Percentiles rank a stretch among this genome's conserved stretches.
Evolutionary conservation across 2,797 vertebrate species (phyloP).

Genomic region (Sparidentex hasta): DNA sequence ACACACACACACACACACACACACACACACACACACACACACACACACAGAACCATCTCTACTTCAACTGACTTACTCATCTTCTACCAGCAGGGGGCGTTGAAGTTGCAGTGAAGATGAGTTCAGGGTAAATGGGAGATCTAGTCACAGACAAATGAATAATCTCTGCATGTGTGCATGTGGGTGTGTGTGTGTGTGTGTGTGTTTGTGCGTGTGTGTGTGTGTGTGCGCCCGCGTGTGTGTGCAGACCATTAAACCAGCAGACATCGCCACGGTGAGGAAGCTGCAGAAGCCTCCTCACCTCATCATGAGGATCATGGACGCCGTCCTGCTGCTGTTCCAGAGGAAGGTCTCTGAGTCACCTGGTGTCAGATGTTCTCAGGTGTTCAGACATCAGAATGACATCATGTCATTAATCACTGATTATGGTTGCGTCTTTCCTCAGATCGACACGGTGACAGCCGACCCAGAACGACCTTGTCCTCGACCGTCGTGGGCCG

Average conservation of each 20-base stretch:
- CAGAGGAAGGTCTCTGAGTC: slow-evolving; percentile 82
- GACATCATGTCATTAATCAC: too few relatives aligned
- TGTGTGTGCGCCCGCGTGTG: background rate
- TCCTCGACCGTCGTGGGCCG: slow-evolving; percentile 87
- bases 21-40: background rate
- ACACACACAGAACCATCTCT: too few relatives aligned
- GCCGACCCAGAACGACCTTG: slow-evolving; percentile 84
- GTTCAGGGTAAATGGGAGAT: too few relatives aligned
- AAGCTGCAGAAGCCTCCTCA: slow-evolving; percentile 91
- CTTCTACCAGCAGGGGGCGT: background rate
- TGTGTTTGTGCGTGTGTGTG: background rate
- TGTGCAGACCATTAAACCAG: slow-evolving; percentile 89
- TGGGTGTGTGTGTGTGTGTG: background rate
- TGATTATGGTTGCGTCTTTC: background rate
- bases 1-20: slow-evolving; percentile 7
- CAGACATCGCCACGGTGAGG: slow-evolving; percentile 91
- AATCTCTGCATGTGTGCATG: background rate
- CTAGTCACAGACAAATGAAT: too few relatives aligned
- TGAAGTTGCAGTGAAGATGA: too few relatives aligned
- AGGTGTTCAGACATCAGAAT: too few relatives aligned
- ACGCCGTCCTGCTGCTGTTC: slow-evolving; percentile 89
- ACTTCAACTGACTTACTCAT: too few relatives aligned
- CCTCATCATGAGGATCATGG: slow-evolving; percentile 93
- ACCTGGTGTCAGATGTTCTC: background rate
- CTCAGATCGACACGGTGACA: slow-evolving; percentile 80